Percentiles rank a stretch among this genome's conserved stretches.
Evolutionary conservation across 1,140 invertebrate genomes (phyloP).

Genomic region (Drosophila insularis): DNA sequence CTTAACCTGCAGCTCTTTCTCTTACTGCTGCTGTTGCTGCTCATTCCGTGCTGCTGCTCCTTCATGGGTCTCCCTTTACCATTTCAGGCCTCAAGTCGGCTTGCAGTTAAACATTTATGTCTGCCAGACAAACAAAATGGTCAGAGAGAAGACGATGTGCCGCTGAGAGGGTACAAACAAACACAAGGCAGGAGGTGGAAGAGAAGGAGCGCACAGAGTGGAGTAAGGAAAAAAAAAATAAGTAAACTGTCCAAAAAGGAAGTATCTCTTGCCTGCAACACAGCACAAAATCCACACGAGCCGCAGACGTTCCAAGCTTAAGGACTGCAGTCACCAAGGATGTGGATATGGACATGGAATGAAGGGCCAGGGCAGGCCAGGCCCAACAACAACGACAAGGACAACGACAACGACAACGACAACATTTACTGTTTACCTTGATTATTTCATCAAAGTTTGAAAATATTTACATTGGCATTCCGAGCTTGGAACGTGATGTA

Average conservation of each 20-base stretch:
- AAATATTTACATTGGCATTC: slow-evolving; percentile 81
- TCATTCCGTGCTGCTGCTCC: neutral
- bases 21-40: neutral
- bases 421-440: slow-evolving; percentile 80
- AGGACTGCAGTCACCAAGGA: neutral
- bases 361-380: neutral
- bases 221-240: neutral
- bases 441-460: slow-evolving; percentile 81
- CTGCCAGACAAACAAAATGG: slow-evolving; percentile 66
- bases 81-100: slow-evolving; percentile 14
- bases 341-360: neutral
- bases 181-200: slow-evolving; percentile 12
- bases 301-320: slow-evolving; percentile 34
- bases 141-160: slow-evolving; percentile 4
- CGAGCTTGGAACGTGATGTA: slow-evolving; percentile 78
- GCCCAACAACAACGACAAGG: slow-evolving; percentile 17
- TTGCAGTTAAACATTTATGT: slow-evolving; percentile 72
- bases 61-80: neutral
- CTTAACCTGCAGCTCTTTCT: neutral
- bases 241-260: slow-evolving; percentile 29
- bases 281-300: slow-evolving; percentile 44
- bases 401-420: slow-evolving; percentile 44
- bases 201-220: slow-evolving; percentile 15
- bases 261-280: slow-evolving; percentile 42
- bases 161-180: slow-evolving; percentile 36